A percentile compares a stretch with the other conserved stretches of the same genome.
These are phyloP conservation scores for Periparus ater DNA, from an alignment of 2,797 vertebrate genomes.

Conservation along the genomic window DNA sequence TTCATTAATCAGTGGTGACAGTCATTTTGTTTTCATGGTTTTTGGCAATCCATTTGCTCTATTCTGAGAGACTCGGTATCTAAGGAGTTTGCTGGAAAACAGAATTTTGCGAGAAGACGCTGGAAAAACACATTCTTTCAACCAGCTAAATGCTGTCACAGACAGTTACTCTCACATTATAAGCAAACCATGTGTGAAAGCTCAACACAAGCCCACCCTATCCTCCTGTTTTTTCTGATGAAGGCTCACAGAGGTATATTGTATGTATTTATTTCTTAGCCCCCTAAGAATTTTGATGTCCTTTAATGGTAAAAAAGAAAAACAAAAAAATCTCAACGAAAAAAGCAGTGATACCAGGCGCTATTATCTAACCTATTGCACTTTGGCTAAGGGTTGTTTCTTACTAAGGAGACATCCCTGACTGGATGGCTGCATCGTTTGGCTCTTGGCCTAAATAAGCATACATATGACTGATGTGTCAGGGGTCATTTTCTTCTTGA, in stretches of 20 bases:
- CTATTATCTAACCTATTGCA: neutral
- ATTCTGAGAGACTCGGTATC: neutral
- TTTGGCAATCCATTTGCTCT: conserved; percentile 7
- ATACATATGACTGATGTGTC: neutral
- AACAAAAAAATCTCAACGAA: neutral
- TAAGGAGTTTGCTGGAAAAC: conserved; percentile 15
- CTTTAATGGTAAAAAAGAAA: neutral
- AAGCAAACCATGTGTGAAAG: conserved; percentile 2
- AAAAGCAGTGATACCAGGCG: neutral
- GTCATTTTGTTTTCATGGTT: conserved; percentile 16
- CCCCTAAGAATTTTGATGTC: neutral
- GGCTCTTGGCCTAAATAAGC: neutral
- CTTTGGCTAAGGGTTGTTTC: neutral
- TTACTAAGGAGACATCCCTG: neutral
- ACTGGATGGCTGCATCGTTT: neutral
- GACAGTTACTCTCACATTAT: neutral
- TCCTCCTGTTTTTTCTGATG: neutral
- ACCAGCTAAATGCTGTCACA: conserved; percentile 12
- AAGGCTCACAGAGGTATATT: neutral
- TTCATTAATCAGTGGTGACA: conserved; percentile 36
- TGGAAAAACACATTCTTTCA: conserved; percentile 21
- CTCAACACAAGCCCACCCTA: neutral
- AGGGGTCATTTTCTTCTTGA: neutral
- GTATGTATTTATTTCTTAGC: neutral
- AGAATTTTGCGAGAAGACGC: neutral